Evolutionary conservation across 2,113 vertebrate species (phyloP).

Genomic region (Sinocyclocheilus maitianheensis): DNA sequence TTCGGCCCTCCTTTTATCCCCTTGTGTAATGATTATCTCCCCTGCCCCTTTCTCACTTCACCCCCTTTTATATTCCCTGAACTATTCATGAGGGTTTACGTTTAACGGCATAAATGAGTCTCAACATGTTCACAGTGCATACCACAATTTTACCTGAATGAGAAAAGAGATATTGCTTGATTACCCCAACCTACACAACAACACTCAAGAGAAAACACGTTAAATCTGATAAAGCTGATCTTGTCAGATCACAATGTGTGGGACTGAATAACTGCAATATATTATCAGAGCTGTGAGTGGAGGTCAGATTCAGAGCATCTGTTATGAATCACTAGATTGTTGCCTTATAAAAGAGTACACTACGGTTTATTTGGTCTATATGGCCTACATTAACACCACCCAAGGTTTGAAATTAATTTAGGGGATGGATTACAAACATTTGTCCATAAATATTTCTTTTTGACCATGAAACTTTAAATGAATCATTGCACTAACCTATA

Average conservation of each 20-base stretch:
- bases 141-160: neutral
- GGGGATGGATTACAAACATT: neutral
- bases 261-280: neutral
- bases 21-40: neutral
- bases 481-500: neutral
- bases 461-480: neutral
- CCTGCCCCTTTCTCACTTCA: neutral
- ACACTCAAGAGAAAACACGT: constrained; percentile 3
- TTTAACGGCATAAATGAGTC: constrained; percentile 24
- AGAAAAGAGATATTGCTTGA: constrained; percentile 39
- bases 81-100: constrained; percentile 2
- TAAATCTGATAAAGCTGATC: constrained; percentile 8
- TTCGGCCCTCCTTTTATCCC: constrained; percentile 23
- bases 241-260: constrained; percentile 27
- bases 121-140: constrained; percentile 44
- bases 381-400: neutral
- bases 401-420: neutral
- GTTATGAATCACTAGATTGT: neutral
- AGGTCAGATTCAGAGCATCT: neutral
- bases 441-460: neutral
- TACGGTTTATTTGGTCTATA: neutral
- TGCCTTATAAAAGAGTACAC: neutral
- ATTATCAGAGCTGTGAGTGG: neutral
- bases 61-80: neutral
- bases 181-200: constrained; percentile 34